phyloP scores from a whole-genome alignment of 1,140 invertebrate genomes.

The Monomorium pharaonis region DNA sequence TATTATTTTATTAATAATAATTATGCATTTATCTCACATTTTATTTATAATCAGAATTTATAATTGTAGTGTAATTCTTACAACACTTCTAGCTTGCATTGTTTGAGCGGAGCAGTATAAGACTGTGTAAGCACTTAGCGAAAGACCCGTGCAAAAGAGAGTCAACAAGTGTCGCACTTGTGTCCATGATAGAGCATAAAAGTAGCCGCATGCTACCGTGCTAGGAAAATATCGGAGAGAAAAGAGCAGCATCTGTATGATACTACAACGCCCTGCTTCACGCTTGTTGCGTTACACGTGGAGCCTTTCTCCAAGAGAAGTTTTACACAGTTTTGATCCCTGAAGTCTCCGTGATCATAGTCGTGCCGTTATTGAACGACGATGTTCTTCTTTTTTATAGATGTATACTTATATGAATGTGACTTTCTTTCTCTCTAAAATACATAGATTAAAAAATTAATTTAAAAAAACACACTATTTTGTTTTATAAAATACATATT shows the following conservation, averaged over 20 bases:
- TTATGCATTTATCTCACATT: not conserved
- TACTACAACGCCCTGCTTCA: slow-evolving; percentile 2
- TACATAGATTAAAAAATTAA: no score
- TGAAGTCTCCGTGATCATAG: not conserved
- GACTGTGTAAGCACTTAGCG: slow-evolving; percentile 25
- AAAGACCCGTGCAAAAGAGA: slow-evolving; percentile 16
- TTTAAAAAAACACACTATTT: no score
- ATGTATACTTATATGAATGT: not conserved
- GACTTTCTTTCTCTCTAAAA: no score
- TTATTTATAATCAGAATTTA: slow-evolving; percentile 2
- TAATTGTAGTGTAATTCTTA: not conserved
- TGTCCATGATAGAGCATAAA: slow-evolving; percentile 13
- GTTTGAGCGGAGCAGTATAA: not conserved
- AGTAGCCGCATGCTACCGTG: not conserved
- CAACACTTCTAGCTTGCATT: not conserved
- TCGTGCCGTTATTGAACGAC: not conserved
- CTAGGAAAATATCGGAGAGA: slow-evolving; percentile 45
- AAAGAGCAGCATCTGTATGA: slow-evolving; percentile 25
- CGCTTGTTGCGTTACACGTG: slow-evolving; percentile 27
- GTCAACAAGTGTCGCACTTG: slow-evolving; percentile 33
- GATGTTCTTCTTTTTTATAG: not conserved
- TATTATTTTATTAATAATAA: slow-evolving; percentile 3
- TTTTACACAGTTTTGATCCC: not conserved
- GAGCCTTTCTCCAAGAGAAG: slow-evolving; percentile 5
- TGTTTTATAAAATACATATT: no score